Evolutionary conservation across 37 sponge, comb jelly and placozoan species (phyloP).

Genomic region (Beroe ovata): DNA sequence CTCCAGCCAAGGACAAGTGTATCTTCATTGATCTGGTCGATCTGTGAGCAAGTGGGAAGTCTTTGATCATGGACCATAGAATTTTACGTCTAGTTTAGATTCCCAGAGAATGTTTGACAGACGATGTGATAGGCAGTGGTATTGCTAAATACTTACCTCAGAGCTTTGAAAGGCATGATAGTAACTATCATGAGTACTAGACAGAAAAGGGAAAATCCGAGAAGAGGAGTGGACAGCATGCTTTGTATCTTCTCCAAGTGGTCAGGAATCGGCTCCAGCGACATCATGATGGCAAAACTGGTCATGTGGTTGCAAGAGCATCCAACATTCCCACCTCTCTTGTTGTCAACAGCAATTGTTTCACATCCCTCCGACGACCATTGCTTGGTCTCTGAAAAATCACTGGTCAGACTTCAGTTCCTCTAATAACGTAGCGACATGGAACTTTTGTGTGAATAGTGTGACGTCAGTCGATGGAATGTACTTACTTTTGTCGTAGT

Average conservation of each 20-base stretch:
- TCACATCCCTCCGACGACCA: constrained; percentile 15
- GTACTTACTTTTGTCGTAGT: constrained; percentile 28
- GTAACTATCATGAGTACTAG: constrained; percentile 13
- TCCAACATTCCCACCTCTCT: constrained; percentile 2
- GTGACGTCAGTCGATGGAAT: too few relatives aligned
- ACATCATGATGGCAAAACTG: constrained; percentile 48
- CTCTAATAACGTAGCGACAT: too few relatives aligned
- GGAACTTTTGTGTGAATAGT: too few relatives aligned
- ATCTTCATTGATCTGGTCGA: constrained; percentile 45
- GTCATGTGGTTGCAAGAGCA: constrained; percentile 51
- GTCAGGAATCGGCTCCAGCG: constrained; percentile 32
- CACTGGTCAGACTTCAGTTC: too few relatives aligned
- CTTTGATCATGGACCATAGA: too few relatives aligned
- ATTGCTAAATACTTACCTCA: background rate
- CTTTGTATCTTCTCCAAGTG: background rate
- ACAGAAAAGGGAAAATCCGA: constrained; percentile 14
- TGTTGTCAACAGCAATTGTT: constrained; percentile 9
- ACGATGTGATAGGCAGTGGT: background rate
- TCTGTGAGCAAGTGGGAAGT: too few relatives aligned
- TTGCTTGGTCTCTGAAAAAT: constrained; percentile 1
- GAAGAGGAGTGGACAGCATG: background rate
- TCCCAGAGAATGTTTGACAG: too few relatives aligned
- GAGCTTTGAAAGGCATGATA: constrained; percentile 8
- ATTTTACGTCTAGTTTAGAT: too few relatives aligned
- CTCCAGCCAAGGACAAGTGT: constrained; percentile 35